phyloP scores from a whole-genome alignment of 23 tunicate species.

The Trididemnum miniatum region DNA sequence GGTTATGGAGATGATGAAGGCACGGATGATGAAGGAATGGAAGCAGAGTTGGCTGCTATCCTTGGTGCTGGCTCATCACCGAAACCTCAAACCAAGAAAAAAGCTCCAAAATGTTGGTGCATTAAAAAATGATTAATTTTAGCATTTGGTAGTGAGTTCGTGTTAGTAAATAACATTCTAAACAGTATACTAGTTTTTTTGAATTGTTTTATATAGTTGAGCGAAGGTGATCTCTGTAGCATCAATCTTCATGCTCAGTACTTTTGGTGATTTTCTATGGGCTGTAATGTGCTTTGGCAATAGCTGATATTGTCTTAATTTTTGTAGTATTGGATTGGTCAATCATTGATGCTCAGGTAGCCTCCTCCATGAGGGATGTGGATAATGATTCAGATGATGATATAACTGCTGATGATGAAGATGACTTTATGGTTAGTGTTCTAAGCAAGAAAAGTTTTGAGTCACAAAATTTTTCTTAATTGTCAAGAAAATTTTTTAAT shows the following conservation, averaged over 20 bases:
- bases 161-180: too few species aligned
- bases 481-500: background rate
- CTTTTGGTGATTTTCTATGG: too few species aligned
- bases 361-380: slow-evolving; percentile 69
- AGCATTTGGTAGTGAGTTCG: too few species aligned
- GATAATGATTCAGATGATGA: slow-evolving; percentile 74
- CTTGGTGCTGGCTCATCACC: slow-evolving; percentile 54
- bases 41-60: slow-evolving; percentile 77
- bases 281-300: too few species aligned
- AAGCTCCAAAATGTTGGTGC: slow-evolving; percentile 36
- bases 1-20: slow-evolving; percentile 59
- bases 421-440: slow-evolving; percentile 54
- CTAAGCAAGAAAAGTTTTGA: background rate
- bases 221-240: too few species aligned
- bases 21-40: slow-evolving; percentile 62
- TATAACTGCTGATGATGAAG: slow-evolving; percentile 58
- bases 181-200: too few species aligned
- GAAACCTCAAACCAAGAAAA: slow-evolving; percentile 24
- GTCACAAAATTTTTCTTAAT: background rate
- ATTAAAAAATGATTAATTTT: too few species aligned
- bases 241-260: too few species aligned
- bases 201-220: too few species aligned
- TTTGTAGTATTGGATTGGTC: slow-evolving; percentile 82
- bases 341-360: slow-evolving; percentile 77
- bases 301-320: too few species aligned